phyloP scores from a whole-genome alignment of 2,797 vertebrate species.

The Lagocephalus sceleratus region DNA sequence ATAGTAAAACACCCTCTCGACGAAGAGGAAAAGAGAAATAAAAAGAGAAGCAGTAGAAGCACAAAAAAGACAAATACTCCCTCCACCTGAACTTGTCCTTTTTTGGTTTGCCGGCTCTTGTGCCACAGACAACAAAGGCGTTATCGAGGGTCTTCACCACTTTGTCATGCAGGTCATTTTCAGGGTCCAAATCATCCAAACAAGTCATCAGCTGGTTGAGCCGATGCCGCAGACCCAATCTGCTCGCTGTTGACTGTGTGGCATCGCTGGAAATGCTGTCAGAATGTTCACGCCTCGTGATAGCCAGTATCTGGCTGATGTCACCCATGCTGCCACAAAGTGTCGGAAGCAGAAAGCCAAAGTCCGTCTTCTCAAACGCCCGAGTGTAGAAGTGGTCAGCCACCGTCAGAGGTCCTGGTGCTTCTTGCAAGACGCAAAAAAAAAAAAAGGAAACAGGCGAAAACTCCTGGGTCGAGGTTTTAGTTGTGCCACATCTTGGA shows the following conservation, averaged over 20 bases:
- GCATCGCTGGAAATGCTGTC: constrained; percentile 63
- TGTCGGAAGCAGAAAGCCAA: background rate
- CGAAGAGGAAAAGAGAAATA: background rate
- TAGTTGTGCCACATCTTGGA: constrained; percentile 3
- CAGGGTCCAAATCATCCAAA: constrained; percentile 72
- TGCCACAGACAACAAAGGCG: constrained; percentile 72
- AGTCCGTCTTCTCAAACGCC: background rate
- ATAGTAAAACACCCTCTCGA: background rate
- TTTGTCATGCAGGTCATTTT: constrained; percentile 67
- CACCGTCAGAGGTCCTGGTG: background rate
- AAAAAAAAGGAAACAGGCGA: too few species aligned
- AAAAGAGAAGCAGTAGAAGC: background rate
- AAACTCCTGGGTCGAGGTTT: constrained; percentile 11
- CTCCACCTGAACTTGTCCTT: constrained; percentile 67
- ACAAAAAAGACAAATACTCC: background rate
- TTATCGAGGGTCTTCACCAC: constrained; percentile 74
- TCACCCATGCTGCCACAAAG: constrained; percentile 53
- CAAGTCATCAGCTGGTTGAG: constrained; percentile 76
- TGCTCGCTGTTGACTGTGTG: constrained; percentile 60
- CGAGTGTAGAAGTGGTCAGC: background rate
- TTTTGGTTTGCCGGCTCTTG: constrained; percentile 51
- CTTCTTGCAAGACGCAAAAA: constrained; percentile 14
- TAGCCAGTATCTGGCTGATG: constrained; percentile 32
- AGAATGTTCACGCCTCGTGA: constrained; percentile 48
- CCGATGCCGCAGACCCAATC: constrained; percentile 69